phyloP scores from a whole-genome alignment of 2,888 invertebrate species.

The Phengaris alcon region DNA sequence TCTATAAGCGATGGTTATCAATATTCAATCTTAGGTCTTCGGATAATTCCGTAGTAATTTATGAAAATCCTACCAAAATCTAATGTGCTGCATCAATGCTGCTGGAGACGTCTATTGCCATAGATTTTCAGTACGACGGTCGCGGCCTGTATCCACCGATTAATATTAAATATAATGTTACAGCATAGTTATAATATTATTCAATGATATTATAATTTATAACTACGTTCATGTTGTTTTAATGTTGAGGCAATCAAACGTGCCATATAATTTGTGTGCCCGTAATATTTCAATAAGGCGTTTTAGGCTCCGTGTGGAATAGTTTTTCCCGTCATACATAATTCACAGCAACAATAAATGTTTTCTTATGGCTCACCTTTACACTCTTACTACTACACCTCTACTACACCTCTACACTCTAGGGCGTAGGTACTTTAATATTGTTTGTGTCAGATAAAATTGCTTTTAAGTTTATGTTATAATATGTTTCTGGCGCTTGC shows the following conservation, averaged over 20 bases:
- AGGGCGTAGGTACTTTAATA: conserved; percentile 7
- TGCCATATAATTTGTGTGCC: neutral
- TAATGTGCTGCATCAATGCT: too few relatives aligned
- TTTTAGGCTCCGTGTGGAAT: neutral
- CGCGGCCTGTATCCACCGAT: too few relatives aligned
- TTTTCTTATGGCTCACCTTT: conserved; percentile 1
- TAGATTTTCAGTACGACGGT: too few relatives aligned
- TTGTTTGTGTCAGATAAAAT: conserved; percentile 7
- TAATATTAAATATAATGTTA: too few relatives aligned
- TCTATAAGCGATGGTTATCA: too few relatives aligned
- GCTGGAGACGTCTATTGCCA: too few relatives aligned
- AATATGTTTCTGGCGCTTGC: neutral
- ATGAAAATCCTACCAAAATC: too few relatives aligned
- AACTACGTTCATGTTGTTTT: neutral
- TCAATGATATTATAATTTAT: neutral
- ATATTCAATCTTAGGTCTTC: too few relatives aligned
- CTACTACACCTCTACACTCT: neutral
- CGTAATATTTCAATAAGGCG: conserved; percentile 20
- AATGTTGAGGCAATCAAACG: neutral
- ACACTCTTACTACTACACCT: too few relatives aligned
- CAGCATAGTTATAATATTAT: neutral
- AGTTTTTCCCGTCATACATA: conserved; percentile 5
- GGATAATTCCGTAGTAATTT: too few relatives aligned
- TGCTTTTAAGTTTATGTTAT: conserved; percentile 6
- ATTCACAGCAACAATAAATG: conserved; percentile 19